These are phyloP conservation scores for Nematolebias whitei DNA, from an alignment of 2,113 vertebrate species.

Conservation along the genomic window DNA sequence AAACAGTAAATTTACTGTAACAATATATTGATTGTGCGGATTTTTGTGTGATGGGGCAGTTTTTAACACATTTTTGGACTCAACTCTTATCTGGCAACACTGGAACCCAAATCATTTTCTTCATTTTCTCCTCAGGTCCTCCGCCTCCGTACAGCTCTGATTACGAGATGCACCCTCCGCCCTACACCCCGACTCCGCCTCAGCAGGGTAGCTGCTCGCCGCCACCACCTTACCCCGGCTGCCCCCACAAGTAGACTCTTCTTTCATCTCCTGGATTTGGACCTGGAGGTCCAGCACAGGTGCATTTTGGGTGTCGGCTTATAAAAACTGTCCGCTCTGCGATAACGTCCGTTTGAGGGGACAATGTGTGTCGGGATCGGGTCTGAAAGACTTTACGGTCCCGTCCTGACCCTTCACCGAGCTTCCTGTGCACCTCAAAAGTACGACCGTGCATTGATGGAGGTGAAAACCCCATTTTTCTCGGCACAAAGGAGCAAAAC, in stretches of 20 bases:
- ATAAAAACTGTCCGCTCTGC: too few species aligned
- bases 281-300: background rate
- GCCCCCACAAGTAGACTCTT: slow-evolving; percentile 79
- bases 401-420: slow-evolving; percentile 6
- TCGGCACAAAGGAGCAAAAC: too few species aligned
- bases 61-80: too few species aligned
- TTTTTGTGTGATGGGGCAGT: too few species aligned
- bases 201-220: slow-evolving; percentile 77
- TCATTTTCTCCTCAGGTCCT: slow-evolving; percentile 73
- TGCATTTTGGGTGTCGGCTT: too few species aligned
- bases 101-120: background rate
- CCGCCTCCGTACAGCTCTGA: slow-evolving; percentile 87
- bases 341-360: slow-evolving; percentile 4
- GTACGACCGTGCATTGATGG: slow-evolving; percentile 23
- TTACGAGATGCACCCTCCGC: slow-evolving; percentile 89
- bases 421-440: slow-evolving; percentile 51
- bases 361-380: slow-evolving; percentile 19
- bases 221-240: slow-evolving; percentile 89
- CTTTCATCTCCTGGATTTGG: background rate
- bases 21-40: too few species aligned
- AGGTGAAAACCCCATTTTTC: slow-evolving; percentile 51
- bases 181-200: slow-evolving; percentile 84
- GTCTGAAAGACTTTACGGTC: slow-evolving; percentile 19
- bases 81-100: too few species aligned
- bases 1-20: too few species aligned